Base-by-base conservation (phyloP, 2,888 invertebrate genomes). In the Acrobeloides nanus region DNA sequence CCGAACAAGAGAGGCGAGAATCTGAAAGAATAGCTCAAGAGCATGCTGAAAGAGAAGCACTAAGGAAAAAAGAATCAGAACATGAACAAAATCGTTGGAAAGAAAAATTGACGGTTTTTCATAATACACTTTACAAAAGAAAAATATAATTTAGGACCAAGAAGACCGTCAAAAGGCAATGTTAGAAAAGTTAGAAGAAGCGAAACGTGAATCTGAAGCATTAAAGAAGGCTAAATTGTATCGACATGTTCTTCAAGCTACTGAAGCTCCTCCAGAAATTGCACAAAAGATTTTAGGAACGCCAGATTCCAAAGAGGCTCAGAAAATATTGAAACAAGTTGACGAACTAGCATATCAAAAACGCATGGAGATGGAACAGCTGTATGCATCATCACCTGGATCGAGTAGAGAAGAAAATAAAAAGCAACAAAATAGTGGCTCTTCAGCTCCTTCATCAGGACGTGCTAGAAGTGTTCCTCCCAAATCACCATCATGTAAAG, bases 151-250 rank as follows among this genome's bases (percentile, higher is more conserved):
- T 38, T 23, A 45, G 46, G 21, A 17, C 4, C 17, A 24, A 24
- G 38, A 48, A 1, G 23, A 15, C 7, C 17, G 23, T 4, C 17
- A 49, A 26, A 25, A 23, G 12, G 31, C 23, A 6, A 6, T n/a
- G 12, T 10, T 27, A 20, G 25, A 45, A 6, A 18, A 17, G 10
- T 31, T 45, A 15, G 44, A 49, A 29, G 23, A 37, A 27, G 53
- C 53, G 4, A 17, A 34, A 21, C 39, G 42, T 20, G 53, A 53
- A 23, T 38, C 53, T 12, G 51, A 53, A 33, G 24, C 31, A 23
- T 38, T 53, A 32, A 39, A 42, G 31, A 42, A 48, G 29, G 53
- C 53, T 23, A 53, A 47, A 32, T 45, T 53, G 12, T 47, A 53
- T 37, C 35, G 41, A 18, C 53, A 53, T 31, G 46, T 53, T 41